These are phyloP conservation scores for Tipula lateralis DNA, from an alignment of 2,888 invertebrate genomes.

Conservation along the genomic window DNA sequence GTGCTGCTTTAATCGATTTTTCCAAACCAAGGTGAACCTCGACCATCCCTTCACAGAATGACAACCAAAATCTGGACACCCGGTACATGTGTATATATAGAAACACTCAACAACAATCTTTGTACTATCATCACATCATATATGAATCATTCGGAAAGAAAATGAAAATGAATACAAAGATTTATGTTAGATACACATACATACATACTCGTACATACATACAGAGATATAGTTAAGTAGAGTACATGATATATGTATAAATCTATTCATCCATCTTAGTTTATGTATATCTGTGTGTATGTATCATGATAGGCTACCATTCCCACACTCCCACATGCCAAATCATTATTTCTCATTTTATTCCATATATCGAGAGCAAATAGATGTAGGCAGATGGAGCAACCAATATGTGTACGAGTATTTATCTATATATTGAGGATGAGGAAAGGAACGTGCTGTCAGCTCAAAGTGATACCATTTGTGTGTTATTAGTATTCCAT, in stretches of 20 bases:
- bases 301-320: neutral
- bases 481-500: neutral
- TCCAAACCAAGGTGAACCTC: no score
- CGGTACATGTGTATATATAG: neutral
- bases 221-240: neutral
- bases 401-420: slow-evolving; percentile 5
- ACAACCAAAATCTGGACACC: no score
- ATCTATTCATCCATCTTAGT: slow-evolving; percentile 6
- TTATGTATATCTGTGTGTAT: neutral
- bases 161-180: neutral
- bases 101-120: neutral
- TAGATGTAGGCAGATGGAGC: neutral
- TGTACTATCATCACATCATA: neutral
- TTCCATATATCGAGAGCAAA: neutral
- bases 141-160: neutral
- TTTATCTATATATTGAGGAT: neutral
- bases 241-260: neutral
- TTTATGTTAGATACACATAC: neutral
- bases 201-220: neutral
- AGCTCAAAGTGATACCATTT: slow-evolving; percentile 29
- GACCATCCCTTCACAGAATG: no score
- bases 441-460: slow-evolving; percentile 25
- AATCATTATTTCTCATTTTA: neutral
- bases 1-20: no score
- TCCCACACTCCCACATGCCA: neutral